Evolutionary conservation across 2,797 vertebrate species (phyloP).

Genomic region (Sebastes baramenuke): DNA sequence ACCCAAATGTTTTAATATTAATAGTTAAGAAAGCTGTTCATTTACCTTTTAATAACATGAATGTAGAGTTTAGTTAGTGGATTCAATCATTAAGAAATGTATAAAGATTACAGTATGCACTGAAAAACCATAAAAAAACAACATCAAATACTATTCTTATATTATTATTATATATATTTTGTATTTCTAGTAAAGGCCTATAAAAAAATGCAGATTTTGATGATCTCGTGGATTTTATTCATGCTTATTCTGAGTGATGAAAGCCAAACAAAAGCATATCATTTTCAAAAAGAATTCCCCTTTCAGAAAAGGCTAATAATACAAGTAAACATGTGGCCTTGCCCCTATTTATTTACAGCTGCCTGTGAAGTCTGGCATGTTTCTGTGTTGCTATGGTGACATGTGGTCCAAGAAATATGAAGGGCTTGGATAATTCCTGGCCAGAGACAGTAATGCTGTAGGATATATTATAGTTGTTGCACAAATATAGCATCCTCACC

Average conservation of each 20-base stretch:
- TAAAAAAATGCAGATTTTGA: background rate
- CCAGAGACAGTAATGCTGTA: too few relatives aligned
- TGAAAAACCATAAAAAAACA: background rate
- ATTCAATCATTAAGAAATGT: background rate
- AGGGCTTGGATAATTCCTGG: background rate
- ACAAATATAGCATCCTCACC: background rate
- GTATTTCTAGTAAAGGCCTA: background rate
- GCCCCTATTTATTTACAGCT: background rate
- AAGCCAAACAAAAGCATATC: background rate
- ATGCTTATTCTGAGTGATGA: background rate
- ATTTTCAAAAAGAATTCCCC: background rate
- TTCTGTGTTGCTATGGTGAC: constrained; percentile 37
- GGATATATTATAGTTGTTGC: background rate
- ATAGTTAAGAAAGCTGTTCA: background rate
- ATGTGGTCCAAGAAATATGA: background rate
- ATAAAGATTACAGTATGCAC: background rate
- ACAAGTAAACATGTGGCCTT: background rate
- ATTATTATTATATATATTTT: background rate
- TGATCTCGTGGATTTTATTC: background rate
- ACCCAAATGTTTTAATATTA: background rate
- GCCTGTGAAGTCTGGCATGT: background rate
- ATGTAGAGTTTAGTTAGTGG: background rate
- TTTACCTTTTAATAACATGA: background rate
- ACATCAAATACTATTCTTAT: too few relatives aligned
- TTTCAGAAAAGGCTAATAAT: background rate